Conservation (phyloP, 2,797 vertebrate species). For the Cuniculus paca region DNA sequence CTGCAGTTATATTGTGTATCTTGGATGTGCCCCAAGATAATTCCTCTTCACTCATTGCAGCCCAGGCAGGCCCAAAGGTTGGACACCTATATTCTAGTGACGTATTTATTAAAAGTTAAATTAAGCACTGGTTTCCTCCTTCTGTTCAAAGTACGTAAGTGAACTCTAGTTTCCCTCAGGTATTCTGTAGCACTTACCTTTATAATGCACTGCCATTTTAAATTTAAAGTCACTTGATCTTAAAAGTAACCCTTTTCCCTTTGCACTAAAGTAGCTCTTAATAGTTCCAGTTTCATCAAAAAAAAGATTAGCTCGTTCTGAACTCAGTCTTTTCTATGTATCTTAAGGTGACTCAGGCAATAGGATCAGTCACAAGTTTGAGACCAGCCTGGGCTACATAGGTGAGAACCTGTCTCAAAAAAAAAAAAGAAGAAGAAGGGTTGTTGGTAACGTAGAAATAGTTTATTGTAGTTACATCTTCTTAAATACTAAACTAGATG, state of each 20-base stretch:
- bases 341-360: not conserved
- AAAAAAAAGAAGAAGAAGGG: too few relatives aligned
- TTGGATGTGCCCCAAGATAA: not conserved
- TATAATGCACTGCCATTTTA: conserved; percentile 15
- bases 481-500: not conserved
- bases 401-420: too few relatives aligned
- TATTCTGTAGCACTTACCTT: not conserved
- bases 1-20: not conserved
- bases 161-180: not conserved
- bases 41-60: not conserved
- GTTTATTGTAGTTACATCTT: not conserved
- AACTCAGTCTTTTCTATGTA: not conserved
- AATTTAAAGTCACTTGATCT: conserved; percentile 24
- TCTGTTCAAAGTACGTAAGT: not conserved
- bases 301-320: not conserved
- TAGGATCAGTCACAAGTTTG: not conserved
- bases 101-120: not conserved
- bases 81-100: not conserved
- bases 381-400: too few relatives aligned
- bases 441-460: not conserved
- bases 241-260: not conserved
- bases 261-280: not conserved
- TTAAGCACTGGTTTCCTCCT: not conserved
- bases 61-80: not conserved
- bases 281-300: conserved; percentile 40